Conservation (phyloP, 2,113 vertebrate genomes). For the Ginglymostoma cirratum region DNA sequence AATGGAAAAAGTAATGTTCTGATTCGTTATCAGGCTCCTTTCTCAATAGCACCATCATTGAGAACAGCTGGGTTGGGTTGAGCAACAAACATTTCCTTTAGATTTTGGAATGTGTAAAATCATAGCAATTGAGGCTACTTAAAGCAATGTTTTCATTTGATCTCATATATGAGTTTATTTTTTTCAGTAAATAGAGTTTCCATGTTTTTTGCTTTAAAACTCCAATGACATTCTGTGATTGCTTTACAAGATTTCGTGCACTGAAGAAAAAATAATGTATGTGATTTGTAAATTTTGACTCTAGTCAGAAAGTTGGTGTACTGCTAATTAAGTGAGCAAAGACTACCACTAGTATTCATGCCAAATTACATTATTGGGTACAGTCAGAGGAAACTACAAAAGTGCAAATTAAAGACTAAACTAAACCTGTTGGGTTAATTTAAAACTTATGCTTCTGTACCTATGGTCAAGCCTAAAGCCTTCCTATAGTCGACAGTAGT, state of each 20-base stretch:
- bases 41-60: background rate
- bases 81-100: background rate
- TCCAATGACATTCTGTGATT: background rate
- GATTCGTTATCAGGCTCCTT: background rate
- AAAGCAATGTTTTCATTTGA: background rate
- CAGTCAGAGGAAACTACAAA: background rate
- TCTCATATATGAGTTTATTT: background rate
- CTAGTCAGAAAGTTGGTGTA: background rate
- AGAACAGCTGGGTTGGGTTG: slow-evolving; percentile 5
- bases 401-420: background rate
- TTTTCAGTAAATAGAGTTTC: background rate
- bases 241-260: background rate
- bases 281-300: slow-evolving; percentile 6
- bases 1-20: background rate
- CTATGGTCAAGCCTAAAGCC: background rate
- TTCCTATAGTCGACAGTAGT: background rate
- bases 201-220: background rate
- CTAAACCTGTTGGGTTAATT: background rate
- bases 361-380: background rate
- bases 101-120: slow-evolving; percentile 12
- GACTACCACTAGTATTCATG: background rate
- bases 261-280: background rate
- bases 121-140: background rate
- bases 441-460: background rate
- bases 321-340: background rate